Percentiles rank a stretch among this genome's conserved stretches.
Evolutionary conservation across 2,113 vertebrate species (phyloP).

Genomic region (Callionymus lyra): DNA sequence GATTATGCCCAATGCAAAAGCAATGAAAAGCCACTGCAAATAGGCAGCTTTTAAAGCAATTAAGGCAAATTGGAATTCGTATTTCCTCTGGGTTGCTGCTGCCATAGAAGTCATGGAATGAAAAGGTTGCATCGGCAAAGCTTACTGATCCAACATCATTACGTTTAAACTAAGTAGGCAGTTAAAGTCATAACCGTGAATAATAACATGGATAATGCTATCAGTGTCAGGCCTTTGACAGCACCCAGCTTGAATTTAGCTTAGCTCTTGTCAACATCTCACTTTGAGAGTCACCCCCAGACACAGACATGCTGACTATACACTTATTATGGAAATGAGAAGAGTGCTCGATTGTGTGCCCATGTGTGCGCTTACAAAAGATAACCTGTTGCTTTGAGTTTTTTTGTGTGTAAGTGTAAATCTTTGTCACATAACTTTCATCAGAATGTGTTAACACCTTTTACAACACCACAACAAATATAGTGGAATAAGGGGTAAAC

Average conservation of each 20-base stretch:
- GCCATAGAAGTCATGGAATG: slow-evolving; percentile 12
- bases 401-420: slow-evolving; percentile 4
- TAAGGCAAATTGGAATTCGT: slow-evolving; percentile 9
- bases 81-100: slow-evolving; percentile 17
- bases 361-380: slow-evolving; percentile 1
- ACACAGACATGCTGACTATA: slow-evolving; percentile 54
- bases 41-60: slow-evolving; percentile 21
- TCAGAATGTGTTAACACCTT: background rate
- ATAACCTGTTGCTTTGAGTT: slow-evolving; percentile 5
- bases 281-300: slow-evolving; percentile 51
- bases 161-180: slow-evolving; percentile 46
- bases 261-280: slow-evolving; percentile 53
- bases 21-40: slow-evolving; percentile 14
- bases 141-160: slow-evolving; percentile 36
- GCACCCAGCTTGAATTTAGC: slow-evolving; percentile 48
- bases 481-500: too few species aligned
- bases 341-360: slow-evolving; percentile 16
- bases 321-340: slow-evolving; percentile 62
- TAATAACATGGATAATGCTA: slow-evolving; percentile 57
- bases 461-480: too few species aligned
- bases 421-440: slow-evolving; percentile 11
- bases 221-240: slow-evolving; percentile 58
- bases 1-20: slow-evolving; percentile 17
- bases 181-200: slow-evolving; percentile 51
- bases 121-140: slow-evolving; percentile 19